A percentile compares a stretch with the other conserved stretches of the same genome.
These are phyloP conservation scores for Drosophila paulistorum DNA, from an alignment of 1,140 invertebrate genomes.

Conservation along the genomic window DNA sequence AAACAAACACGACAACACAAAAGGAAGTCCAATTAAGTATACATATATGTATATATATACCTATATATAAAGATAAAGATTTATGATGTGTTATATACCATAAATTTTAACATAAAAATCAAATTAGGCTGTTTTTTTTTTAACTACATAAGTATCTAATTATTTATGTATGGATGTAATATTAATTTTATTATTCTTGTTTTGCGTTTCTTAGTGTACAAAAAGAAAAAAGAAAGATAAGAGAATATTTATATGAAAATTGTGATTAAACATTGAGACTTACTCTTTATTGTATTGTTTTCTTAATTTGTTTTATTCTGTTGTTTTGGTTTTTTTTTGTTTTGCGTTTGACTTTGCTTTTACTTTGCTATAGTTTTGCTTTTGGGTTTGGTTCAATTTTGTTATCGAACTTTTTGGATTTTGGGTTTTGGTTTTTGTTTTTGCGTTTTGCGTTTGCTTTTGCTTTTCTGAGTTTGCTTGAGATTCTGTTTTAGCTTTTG, in stretches of 20 bases:
- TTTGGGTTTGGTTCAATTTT: constrained; percentile 41
- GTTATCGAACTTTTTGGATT: constrained; percentile 43
- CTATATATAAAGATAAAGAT: not conserved
- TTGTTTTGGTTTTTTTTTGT: constrained; percentile 51
- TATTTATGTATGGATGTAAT: not conserved
- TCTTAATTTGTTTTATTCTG: constrained; percentile 5
- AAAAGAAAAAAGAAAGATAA: constrained; percentile 4
- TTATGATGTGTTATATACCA: not conserved
- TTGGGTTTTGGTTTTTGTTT: constrained; percentile 30
- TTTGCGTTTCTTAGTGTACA: constrained; percentile 12
- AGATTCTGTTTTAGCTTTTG: constrained; percentile 53
- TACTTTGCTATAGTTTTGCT: constrained; percentile 30
- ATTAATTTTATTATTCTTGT: constrained; percentile 9
- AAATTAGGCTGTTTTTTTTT: constrained; percentile 7
- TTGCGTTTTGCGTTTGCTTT: constrained; percentile 49
- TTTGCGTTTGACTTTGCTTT: constrained; percentile 74
- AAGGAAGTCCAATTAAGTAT: constrained; percentile 25
- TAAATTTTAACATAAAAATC: constrained; percentile 16
- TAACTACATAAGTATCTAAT: not conserved
- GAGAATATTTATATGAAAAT: constrained; percentile 41
- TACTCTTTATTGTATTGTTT: constrained; percentile 70
- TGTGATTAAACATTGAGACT: constrained; percentile 72
- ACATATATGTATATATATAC: not conserved
- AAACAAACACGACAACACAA: constrained; percentile 51
- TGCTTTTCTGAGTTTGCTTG: constrained; percentile 33